These are phyloP conservation scores for Rhinella marina DNA, from an alignment of 2,797 vertebrate species.

Conservation along the genomic window DNA sequence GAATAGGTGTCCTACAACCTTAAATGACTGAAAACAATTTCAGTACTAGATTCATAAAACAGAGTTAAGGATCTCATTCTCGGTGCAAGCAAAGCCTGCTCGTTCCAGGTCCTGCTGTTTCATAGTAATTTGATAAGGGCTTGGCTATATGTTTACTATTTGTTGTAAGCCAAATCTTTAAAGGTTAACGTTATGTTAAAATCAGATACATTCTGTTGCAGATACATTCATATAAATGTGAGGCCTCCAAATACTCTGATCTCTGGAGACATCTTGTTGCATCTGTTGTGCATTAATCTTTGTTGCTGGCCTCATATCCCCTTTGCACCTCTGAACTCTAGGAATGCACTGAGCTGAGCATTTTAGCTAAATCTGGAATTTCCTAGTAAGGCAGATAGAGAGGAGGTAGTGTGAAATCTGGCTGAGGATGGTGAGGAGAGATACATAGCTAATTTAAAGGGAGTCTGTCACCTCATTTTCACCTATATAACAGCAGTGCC, in stretches of 20 bases:
- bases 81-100: not conserved
- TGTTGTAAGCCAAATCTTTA: not conserved
- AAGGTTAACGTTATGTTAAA: not conserved
- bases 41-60: not conserved
- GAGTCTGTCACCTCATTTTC: too few species aligned
- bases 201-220: not conserved
- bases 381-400: slow-evolving; percentile 36
- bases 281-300: slow-evolving; percentile 57
- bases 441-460: not conserved
- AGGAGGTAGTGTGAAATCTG: slow-evolving; percentile 15
- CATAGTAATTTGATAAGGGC: not conserved
- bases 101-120: slow-evolving; percentile 19
- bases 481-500: too few species aligned
- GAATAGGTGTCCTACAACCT: too few species aligned
- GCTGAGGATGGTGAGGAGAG: not conserved
- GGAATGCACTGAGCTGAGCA: slow-evolving; percentile 57
- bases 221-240: not conserved
- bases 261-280: slow-evolving; percentile 36
- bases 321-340: slow-evolving; percentile 58
- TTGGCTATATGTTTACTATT: not conserved
- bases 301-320: slow-evolving; percentile 55
- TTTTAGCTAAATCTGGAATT: slow-evolving; percentile 50
- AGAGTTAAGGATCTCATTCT: not conserved
- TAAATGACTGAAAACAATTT: not conserved
- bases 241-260: not conserved